phyloP scores from a whole-genome alignment of 2,113 vertebrate genomes.

The Gyps fulvus region DNA sequence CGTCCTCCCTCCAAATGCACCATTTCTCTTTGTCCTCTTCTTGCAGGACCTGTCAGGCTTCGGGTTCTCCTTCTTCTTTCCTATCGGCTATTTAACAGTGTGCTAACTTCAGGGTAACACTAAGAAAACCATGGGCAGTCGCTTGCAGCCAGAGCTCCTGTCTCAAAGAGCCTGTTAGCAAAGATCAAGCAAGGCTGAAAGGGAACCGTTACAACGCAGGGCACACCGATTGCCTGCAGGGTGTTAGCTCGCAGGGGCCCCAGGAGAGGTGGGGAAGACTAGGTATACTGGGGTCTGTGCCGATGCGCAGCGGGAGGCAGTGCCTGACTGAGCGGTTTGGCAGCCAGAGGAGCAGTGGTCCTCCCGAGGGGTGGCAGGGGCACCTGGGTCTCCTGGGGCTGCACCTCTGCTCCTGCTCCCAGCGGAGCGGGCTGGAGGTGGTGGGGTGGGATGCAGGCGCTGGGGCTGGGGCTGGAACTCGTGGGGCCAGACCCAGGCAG shows the following conservation, averaged over 20 bases:
- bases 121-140: not conserved
- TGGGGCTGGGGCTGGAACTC: not conserved
- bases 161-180: not conserved
- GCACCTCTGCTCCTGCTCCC: not conserved
- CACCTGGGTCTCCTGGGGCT: not conserved
- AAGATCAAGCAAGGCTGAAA: not conserved
- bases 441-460: not conserved
- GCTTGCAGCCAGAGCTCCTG: not conserved
- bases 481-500: not conserved
- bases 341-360: fast-evolving
- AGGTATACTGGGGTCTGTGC: not conserved
- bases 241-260: not conserved
- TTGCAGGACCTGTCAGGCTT: not conserved
- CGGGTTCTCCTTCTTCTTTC: not conserved
- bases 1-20: not conserved
- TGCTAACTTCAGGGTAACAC: not conserved
- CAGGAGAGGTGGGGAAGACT: not conserved
- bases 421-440: not conserved
- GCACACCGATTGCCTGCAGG: not conserved
- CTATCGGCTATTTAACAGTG: not conserved
- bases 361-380: not conserved
- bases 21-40: not conserved
- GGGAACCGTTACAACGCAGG: fast-evolving
- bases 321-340: fast-evolving
- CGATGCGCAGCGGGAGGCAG: not conserved